Evolutionary conservation across 2,888 invertebrate species (phyloP).

Genomic region (Alcis repandata): DNA sequence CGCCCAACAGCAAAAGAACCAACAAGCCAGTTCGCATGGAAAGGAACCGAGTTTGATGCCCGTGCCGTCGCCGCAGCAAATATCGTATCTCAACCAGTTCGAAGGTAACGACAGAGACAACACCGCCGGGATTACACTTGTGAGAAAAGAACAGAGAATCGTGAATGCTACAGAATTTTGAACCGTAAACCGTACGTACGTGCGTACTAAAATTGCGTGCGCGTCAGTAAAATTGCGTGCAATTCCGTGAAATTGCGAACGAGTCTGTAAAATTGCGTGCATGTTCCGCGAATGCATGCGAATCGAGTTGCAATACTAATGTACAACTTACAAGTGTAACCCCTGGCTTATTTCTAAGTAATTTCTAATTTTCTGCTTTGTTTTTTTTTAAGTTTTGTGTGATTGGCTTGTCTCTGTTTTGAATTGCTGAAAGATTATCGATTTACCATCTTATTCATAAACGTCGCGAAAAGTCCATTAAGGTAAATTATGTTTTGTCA

Average conservation of each 20-base stretch:
- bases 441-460: not conserved
- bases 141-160: constrained; percentile 31
- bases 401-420: constrained; percentile 48
- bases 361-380: constrained; percentile 50
- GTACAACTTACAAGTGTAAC: constrained; percentile 52
- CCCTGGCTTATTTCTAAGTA: constrained; percentile 50
- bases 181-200: constrained; percentile 19
- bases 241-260: too few species aligned
- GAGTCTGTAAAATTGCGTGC: too few species aligned
- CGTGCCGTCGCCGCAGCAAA: constrained; percentile 98
- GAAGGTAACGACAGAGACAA: constrained; percentile 88
- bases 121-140: constrained; percentile 57
- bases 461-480: constrained; percentile 17
- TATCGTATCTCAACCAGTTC: constrained; percentile 97
- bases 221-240: too few species aligned
- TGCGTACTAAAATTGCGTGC: constrained; percentile 27
- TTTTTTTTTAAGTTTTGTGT: constrained; percentile 49
- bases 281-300: constrained; percentile 37
- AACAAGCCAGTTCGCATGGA: constrained; percentile 75
- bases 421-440: constrained; percentile 37
- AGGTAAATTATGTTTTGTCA: not conserved
- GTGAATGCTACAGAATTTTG: constrained; percentile 12
- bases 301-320: constrained; percentile 46
- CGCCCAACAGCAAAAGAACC: constrained; percentile 83
- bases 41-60: constrained; percentile 97